Base-by-base conservation (phyloP, 1,140 invertebrate genomes). In the Tachypleus tridentatus region DNA sequence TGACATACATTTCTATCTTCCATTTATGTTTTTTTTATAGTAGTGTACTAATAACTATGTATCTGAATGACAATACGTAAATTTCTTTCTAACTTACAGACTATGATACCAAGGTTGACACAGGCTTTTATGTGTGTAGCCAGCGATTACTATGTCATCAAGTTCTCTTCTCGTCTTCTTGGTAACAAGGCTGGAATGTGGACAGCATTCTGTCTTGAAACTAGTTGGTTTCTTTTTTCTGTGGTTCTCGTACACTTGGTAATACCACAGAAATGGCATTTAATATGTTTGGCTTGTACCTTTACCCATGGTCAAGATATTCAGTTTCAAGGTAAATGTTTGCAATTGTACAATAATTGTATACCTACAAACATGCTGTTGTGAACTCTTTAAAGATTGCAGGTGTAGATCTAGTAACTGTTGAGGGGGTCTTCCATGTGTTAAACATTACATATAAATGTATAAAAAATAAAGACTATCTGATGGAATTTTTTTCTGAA, bases 191-290 rank as follows among this genome's bases (percentile, higher is more conserved):
- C 67, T 52, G 78, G 76, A 5, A 73, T 73, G 64, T 80, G 76
- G 75, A 74, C 76, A 4, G 65, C 78, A 5, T 73, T 73, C 72
- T 77, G 60, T 51, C 72, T 67, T 67, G 73, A 49, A 8, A 82
- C 84, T 1, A 86, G 86, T 61, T 95, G 89, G 87, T 97, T 93
- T 73, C 88, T 89, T 81, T 88, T 72, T 97, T 92, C 75, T 91
- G 87, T 58, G 84, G 84, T 0, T 86, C 89, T 3, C 79, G 93
- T 54, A 95, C 92, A 1, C 72, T 97, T 52, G 83, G 86, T 7
- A 97, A 97, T 72, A 87, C 85, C 1, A 75, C 90, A 64, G 93
- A 97, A 80, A 85, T 87, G 53, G 80, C 84, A 8, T 74, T 95
- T 8, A 87, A 87, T 3, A 84, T 83, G 4, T 84, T 93, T 65